These are phyloP conservation scores for Alloscopus bannaensis DNA, from an alignment of 2,888 invertebrate species.

Conservation along the genomic window DNA sequence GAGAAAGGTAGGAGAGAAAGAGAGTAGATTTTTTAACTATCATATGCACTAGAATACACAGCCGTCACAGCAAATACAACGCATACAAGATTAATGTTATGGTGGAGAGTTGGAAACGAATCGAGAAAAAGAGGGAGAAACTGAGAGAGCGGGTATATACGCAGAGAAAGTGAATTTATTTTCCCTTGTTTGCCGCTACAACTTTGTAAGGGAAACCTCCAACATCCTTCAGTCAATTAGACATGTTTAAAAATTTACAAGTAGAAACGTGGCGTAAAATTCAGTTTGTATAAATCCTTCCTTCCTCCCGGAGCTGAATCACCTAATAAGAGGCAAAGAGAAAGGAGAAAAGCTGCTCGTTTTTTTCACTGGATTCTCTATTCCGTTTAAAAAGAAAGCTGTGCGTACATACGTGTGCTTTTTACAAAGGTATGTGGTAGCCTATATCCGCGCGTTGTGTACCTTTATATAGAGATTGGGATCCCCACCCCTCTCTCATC, in stretches of 20 bases:
- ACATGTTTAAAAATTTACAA: slow-evolving; percentile 53
- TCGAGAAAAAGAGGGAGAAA: slow-evolving; percentile 6
- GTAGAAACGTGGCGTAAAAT: slow-evolving; percentile 41
- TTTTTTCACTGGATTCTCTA: background rate
- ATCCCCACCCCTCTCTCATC: no score
- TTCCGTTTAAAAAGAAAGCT: background rate
- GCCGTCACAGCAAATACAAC: background rate
- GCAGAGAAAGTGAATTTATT: background rate
- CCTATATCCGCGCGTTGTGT: no score
- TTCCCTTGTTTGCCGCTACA: background rate
- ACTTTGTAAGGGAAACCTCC: slow-evolving; percentile 19
- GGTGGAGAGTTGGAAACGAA: background rate
- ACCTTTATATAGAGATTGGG: no score
- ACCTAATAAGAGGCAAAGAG: background rate
- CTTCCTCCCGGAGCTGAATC: background rate
- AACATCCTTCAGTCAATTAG: slow-evolving; percentile 57
- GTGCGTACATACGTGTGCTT: no score
- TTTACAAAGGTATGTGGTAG: no score
- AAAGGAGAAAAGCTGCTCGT: background rate
- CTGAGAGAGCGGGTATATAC: background rate
- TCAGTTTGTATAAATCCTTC: slow-evolving; percentile 34
- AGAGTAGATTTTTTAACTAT: background rate
- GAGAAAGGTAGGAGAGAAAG: background rate
- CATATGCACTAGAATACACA: background rate
- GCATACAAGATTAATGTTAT: background rate